Percentiles rank a stretch among this genome's conserved stretches.
These are phyloP conservation scores for Pseudorhiza aurosa DNA, from an alignment of 30 jellyfish, hydroid and myxozoan genomes.

Conservation along the genomic window DNA sequence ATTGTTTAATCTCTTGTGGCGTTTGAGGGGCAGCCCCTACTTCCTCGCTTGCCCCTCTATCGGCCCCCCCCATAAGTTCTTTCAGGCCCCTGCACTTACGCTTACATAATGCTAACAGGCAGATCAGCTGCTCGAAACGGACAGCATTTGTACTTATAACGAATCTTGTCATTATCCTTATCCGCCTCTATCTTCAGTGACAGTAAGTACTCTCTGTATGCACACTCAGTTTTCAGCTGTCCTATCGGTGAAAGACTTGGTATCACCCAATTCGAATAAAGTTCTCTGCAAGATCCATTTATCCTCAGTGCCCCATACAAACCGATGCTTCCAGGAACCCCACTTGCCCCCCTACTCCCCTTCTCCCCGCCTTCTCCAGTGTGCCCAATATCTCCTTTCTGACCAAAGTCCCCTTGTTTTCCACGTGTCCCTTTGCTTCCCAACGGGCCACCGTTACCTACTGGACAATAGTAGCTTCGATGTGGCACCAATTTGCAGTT, in stretches of 20 bases:
- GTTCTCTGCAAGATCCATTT: conserved; percentile 43
- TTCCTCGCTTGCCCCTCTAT: too few relatives aligned
- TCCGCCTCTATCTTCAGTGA: conserved; percentile 43
- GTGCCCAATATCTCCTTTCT: conserved; percentile 42
- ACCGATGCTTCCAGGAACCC: conserved; percentile 60
- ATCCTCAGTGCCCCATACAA: conserved; percentile 47
- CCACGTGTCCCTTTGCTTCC: conserved; percentile 57
- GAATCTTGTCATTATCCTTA: conserved; percentile 9
- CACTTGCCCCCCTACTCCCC: conserved; percentile 51
- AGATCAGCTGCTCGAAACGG: conserved; percentile 56
- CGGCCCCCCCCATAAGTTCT: too few relatives aligned
- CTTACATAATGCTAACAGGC: neutral
- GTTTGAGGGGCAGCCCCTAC: too few relatives aligned
- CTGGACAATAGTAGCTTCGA: conserved; percentile 23
- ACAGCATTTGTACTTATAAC: conserved; percentile 60
- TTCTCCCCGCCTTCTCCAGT: conserved; percentile 21
- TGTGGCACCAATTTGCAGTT: conserved; percentile 27
- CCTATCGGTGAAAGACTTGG: conserved; percentile 60
- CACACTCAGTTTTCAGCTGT: conserved; percentile 44
- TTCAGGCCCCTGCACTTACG: too few relatives aligned
- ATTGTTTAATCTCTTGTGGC: too few relatives aligned
- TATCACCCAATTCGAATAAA: conserved; percentile 42
- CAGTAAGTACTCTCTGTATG: conserved; percentile 37
- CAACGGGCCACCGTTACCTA: conserved; percentile 28
- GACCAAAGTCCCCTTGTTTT: conserved; percentile 41